Percentiles rank a stretch among this genome's conserved stretches.
Evolutionary conservation across 2,113 vertebrate species (phyloP).

Genomic region (Mohoua ochrocephala): DNA sequence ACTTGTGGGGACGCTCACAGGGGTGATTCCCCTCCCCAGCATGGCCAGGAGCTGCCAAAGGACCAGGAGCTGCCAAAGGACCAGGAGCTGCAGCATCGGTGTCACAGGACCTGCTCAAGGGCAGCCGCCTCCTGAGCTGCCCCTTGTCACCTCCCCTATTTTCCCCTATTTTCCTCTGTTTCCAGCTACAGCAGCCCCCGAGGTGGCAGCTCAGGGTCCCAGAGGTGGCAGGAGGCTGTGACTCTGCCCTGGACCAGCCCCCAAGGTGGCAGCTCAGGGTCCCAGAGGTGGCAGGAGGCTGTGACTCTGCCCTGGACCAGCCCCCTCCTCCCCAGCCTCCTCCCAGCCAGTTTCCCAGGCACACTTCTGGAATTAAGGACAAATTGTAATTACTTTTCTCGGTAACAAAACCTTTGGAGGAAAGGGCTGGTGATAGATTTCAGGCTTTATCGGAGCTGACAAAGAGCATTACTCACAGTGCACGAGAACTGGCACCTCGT

Average conservation of each 20-base stretch:
- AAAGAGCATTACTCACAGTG: conserved; percentile 48
- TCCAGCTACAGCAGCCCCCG: not conserved
- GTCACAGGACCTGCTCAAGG: not conserved
- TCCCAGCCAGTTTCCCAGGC: not conserved
- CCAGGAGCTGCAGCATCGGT: accelerated
- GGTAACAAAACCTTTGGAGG: conserved; percentile 19
- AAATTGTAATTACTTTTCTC: conserved; percentile 63
- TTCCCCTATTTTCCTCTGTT: not conserved
- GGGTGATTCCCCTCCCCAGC: not conserved
- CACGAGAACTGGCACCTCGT: conserved; percentile 22
- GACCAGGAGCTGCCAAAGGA: not conserved
- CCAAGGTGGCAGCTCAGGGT: no score
- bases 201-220: not conserved
- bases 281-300: not conserved
- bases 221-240: not conserved
- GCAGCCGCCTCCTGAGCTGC: not conserved
- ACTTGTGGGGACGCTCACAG: accelerated
- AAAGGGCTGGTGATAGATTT: conserved; percentile 53
- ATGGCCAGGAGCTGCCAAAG: not conserved
- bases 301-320: not conserved
- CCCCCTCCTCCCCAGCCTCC: not conserved
- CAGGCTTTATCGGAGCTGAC: conserved; percentile 60
- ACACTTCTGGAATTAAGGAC: conserved; percentile 41
- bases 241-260: not conserved
- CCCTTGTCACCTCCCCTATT: accelerated